Base-by-base conservation (phyloP, 2,113 vertebrate species). In the Oryzias curvinotus region DNA sequence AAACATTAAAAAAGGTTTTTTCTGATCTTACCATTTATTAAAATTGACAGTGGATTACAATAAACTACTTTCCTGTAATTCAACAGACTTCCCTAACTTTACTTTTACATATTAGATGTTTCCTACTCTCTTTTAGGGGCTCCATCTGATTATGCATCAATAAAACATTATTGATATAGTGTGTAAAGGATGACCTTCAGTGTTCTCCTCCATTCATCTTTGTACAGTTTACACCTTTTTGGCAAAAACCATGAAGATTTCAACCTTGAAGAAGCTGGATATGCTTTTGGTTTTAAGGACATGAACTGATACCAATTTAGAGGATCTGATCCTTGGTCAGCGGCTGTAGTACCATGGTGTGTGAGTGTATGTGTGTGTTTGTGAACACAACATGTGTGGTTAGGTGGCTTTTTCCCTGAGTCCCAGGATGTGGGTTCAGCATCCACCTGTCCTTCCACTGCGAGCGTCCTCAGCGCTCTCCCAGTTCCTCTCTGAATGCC, bases 241-340 rank as follows among this genome's bases (percentile, higher is more conserved):
- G 49, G 49, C 23, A 1, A 0, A 60, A 25, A 48, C 19, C n/a
- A 18, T 8, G 2, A 47, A 47, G 14, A 48, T 4, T 52, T 70
- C 41, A 51, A 51, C 1, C 18, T 13, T 57, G 14, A 71, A 57
- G 52, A 71, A 50, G 59, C 18, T 25, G 41, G 15, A 17, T 30
- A 48, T 56, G 59, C 16, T 60, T 54, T 41, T 68, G 59, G 73
- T 65, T 70, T 72, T 52, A 75, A 49, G 42, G 69, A 80, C 68
- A 73, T 87, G 88, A 93, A 93, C 86, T 86, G 90, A 93, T 91
- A 92, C 91, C 80, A 61, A 84, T 88, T 36, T 86, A 90, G 87
- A 90, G 91, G 92, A 93, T 90, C 78, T 86, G 83, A 86, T 61
- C 80, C 83, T 61, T 73, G 73, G 66, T 82, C 74, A 58, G 61